Evolutionary conservation across 2,113 vertebrate species (phyloP).

Genomic region (Baryphthengus martii): DNA sequence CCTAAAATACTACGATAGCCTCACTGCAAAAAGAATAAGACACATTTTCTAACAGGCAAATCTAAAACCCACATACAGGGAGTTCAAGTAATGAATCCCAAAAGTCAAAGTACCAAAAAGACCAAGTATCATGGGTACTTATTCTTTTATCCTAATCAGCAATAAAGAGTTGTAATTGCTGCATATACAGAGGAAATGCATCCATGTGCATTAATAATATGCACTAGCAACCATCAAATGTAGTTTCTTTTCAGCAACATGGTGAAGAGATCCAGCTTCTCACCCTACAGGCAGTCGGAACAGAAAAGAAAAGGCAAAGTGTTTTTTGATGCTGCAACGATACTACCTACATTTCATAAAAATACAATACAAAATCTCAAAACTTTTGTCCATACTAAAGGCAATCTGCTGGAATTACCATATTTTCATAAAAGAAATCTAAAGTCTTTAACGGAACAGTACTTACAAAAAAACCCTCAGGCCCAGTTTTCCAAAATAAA

Average conservation of each 20-base stretch:
- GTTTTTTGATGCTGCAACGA: neutral
- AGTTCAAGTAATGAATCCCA: neutral
- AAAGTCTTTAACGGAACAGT: neutral
- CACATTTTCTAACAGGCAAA: neutral
- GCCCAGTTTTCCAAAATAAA: neutral
- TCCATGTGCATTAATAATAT: neutral
- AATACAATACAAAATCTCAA: neutral
- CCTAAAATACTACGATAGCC: neutral
- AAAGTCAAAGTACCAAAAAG: neutral
- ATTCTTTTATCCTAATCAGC: neutral
- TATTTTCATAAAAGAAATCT: neutral
- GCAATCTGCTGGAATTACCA: neutral
- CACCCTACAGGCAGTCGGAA: neutral
- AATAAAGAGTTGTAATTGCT: neutral
- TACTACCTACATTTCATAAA: neutral
- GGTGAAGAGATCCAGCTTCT: neutral
- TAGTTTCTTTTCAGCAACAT: neutral
- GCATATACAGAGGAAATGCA: neutral
- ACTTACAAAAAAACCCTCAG: neutral
- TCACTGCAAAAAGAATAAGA: neutral
- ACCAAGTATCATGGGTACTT: neutral
- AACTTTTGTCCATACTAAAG: neutral
- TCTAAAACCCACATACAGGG: neutral
- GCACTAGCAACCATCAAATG: neutral
- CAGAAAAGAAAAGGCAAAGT: neutral